Percentiles rank a stretch among this genome's conserved stretches.
These are phyloP conservation scores for Archips xylosteana DNA, from an alignment of 2,888 invertebrate species.

Conservation along the genomic window DNA sequence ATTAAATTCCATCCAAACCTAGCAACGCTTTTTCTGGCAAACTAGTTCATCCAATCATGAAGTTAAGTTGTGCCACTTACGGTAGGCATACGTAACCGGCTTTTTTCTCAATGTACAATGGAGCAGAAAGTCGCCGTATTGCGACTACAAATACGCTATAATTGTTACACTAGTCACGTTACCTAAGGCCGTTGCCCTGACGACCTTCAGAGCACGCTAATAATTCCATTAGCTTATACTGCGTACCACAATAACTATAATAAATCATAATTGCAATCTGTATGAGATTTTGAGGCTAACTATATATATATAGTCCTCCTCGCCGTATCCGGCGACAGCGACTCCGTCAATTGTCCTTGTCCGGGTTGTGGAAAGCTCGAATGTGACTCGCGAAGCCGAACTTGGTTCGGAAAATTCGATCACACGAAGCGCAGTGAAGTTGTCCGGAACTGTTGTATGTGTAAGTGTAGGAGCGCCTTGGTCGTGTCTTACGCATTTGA, in stretches of 20 bases:
- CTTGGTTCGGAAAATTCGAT: no score
- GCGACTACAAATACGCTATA: slow-evolving; percentile 22
- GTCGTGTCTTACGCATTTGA: no score
- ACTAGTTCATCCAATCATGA: not conserved
- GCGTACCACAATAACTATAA: slow-evolving; percentile 20
- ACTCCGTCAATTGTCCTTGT: no score
- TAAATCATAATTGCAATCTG: slow-evolving; percentile 27
- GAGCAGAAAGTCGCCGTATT: not conserved
- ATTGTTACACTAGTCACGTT: slow-evolving; percentile 33
- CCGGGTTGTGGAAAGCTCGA: no score
- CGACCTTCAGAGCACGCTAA: slow-evolving; percentile 46
- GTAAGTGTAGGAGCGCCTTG: no score
- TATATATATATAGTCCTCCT: no score
- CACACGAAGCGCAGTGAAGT: no score
- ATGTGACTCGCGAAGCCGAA: no score
- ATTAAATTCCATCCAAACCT: no score
- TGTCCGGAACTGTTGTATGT: no score
- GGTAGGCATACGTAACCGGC: not conserved
- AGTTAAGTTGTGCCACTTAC: not conserved
- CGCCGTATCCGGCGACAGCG: no score
- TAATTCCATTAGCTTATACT: slow-evolving; percentile 27
- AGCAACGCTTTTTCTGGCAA: not conserved
- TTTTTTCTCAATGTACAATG: not conserved
- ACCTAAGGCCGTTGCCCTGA: slow-evolving; percentile 45
- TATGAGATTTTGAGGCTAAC: no score